Evolutionary conservation across 2,797 vertebrate species (phyloP).

Genomic region (Alectoris magna): DNA sequence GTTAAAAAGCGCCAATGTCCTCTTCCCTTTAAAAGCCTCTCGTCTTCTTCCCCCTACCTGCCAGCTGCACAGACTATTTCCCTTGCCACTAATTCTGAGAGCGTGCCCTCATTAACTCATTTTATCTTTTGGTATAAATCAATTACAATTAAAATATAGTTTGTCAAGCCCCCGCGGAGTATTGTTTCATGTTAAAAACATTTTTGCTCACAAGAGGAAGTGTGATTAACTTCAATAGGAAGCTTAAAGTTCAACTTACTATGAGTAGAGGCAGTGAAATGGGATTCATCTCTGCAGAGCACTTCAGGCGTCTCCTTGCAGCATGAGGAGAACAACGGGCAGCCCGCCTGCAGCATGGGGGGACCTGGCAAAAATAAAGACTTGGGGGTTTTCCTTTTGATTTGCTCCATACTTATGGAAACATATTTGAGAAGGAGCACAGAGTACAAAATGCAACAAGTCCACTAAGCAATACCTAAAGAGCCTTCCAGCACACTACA

Average conservation of each 20-base stretch:
- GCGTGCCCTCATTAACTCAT: slow-evolving; percentile 79
- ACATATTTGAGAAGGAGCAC: background rate
- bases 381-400: no score
- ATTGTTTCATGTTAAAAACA: slow-evolving; percentile 80
- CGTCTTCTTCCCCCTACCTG: slow-evolving; percentile 54
- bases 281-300: slow-evolving; percentile 7
- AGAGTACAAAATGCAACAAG: background rate
- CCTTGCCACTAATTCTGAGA: slow-evolving; percentile 76
- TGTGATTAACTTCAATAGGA: slow-evolving; percentile 80
- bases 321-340: background rate
- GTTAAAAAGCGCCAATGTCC: slow-evolving; percentile 69
- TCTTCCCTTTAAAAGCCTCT: slow-evolving; percentile 67
- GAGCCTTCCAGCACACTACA: background rate
- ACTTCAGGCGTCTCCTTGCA: background rate
- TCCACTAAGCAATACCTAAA: background rate
- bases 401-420: background rate
- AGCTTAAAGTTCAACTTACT: slow-evolving; percentile 76
- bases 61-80: slow-evolving; percentile 63
- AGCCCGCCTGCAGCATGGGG: background rate
- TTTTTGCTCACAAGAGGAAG: slow-evolving; percentile 80
- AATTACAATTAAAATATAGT: slow-evolving; percentile 84
- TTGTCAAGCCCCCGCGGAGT: slow-evolving; percentile 75
- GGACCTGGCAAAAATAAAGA: background rate
- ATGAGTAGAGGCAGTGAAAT: slow-evolving; percentile 55
- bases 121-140: slow-evolving; percentile 81